A percentile compares a stretch with the other conserved stretches of the same genome.
These are phyloP conservation scores for Syngnathus acus DNA, from an alignment of 2,797 vertebrate species.

Conservation along the genomic window DNA sequence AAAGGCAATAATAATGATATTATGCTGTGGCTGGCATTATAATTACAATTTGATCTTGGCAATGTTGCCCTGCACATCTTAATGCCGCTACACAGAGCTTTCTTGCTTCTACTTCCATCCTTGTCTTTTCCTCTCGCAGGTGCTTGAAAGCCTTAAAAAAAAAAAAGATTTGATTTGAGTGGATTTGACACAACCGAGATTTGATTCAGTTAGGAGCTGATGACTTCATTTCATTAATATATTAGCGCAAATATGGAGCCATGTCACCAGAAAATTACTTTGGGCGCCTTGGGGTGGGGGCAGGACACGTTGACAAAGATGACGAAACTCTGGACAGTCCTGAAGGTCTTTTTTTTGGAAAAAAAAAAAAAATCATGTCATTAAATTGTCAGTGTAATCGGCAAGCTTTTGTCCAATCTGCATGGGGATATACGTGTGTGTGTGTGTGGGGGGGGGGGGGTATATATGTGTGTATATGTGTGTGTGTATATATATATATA, in stretches of 20 bases:
- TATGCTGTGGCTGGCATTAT: not conserved
- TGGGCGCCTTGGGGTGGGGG: not conserved
- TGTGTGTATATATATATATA: no score
- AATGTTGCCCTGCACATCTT: not conserved
- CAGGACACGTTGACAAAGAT: not conserved
- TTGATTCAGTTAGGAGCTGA: not conserved
- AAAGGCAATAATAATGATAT: not conserved
- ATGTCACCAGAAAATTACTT: constrained; percentile 4
- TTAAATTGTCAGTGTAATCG: not conserved
- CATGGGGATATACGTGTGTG: not conserved
- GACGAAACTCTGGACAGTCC: not conserved
- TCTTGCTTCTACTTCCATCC: not conserved
- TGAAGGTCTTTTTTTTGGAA: not conserved
- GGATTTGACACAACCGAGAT: not conserved
- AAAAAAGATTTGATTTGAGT: not conserved
- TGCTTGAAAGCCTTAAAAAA: not conserved
- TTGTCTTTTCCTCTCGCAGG: not conserved
- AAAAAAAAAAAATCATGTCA: not conserved
- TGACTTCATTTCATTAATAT: constrained; percentile 5
- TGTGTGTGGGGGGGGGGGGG: no score
- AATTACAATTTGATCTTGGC: not conserved
- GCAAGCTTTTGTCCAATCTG: not conserved
- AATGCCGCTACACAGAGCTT: no score
- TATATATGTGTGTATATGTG: no score
- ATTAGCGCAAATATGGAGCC: not conserved